Percentiles rank a stretch among this genome's conserved stretches.
These are phyloP conservation scores for Drosophila emarginata DNA, from an alignment of 2,888 invertebrate species.

Conservation along the genomic window DNA sequence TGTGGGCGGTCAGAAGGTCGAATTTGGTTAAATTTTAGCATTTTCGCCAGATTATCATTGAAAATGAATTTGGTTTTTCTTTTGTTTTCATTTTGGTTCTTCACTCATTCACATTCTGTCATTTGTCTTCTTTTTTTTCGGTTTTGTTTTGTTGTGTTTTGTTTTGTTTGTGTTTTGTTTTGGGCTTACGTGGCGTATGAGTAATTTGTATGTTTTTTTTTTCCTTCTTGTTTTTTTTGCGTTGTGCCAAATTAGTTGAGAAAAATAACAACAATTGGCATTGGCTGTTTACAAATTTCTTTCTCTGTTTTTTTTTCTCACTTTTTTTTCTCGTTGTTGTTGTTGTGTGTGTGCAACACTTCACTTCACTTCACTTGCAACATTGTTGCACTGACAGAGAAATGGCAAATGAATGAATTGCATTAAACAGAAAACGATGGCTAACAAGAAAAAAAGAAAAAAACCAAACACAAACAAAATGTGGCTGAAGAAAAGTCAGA, in stretches of 20 bases:
- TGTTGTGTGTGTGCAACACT: background rate
- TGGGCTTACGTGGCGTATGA: conserved; percentile 62
- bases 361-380: conserved; percentile 25
- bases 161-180: conserved; percentile 19
- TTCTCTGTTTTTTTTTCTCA: background rate
- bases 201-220: conserved; percentile 58
- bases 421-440: conserved; percentile 39
- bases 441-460: conserved; percentile 19
- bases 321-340: background rate
- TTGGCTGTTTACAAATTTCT: conserved; percentile 7
- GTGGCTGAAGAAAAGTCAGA: conserved; percentile 19
- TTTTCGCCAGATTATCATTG: conserved; percentile 27
- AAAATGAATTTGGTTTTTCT: conserved; percentile 24
- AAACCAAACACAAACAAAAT: conserved; percentile 19
- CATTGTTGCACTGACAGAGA: conserved; percentile 47
- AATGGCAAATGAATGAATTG: conserved; percentile 56
- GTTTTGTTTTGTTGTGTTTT: conserved; percentile 29
- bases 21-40: conserved; percentile 19
- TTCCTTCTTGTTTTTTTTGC: conserved; percentile 34
- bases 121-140: conserved; percentile 4
- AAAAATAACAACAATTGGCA: conserved; percentile 15
- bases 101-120: conserved; percentile 1
- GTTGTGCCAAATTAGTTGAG: conserved; percentile 41
- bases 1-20: conserved; percentile 62
- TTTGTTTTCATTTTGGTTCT: conserved; percentile 12